Evolutionary conservation across 1,140 invertebrate genomes (phyloP), one percentile per base, ranked within the genome.

Genomic region (Aporrectodea caliginosa): DNA sequence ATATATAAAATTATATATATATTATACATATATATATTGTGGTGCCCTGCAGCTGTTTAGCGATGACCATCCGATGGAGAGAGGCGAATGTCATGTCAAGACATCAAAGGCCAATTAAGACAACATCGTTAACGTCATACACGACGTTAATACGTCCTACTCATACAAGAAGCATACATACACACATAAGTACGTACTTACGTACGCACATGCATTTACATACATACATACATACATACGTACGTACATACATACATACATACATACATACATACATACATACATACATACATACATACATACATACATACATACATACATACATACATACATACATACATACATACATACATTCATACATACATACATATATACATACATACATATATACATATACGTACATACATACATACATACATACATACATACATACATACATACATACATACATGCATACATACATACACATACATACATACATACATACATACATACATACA

Each of bases 241-340:
- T 68, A 70, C 70, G 69, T 31, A 70, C 14, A 75, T 72, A 69
- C 72, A 78, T 29, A 73, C 32, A 32, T 33, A 16, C 29, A 30
- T 73, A 78, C 69, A 78, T 35, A 29, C 32, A 16, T 33, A 2
- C 22, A 78, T 22, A 78, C 27, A 29, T 35, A 32, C 69, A 72
- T 76, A 74, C 77, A 74, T 30, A 78, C 35, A 78, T 35, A 74
- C 71, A 58, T 71, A 81, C 77, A 78, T 58, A 69, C 72, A 77
- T 33, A 1, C 75, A 80, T 68, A 78, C 75, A 80, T 43, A 43
- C n/a, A 73, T 34, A 34, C 35, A 22, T 34, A 35, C 34, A 43
- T 43, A 31, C n/a, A 58, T 71, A 73, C 73, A 77, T 71, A 77
- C 27, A 68, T 71, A 77, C 71, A 76, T 71, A 77, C 73, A 58